These are phyloP conservation scores for Ispidina lecontei DNA, from an alignment of 2,797 vertebrate species.

Conservation along the genomic window DNA sequence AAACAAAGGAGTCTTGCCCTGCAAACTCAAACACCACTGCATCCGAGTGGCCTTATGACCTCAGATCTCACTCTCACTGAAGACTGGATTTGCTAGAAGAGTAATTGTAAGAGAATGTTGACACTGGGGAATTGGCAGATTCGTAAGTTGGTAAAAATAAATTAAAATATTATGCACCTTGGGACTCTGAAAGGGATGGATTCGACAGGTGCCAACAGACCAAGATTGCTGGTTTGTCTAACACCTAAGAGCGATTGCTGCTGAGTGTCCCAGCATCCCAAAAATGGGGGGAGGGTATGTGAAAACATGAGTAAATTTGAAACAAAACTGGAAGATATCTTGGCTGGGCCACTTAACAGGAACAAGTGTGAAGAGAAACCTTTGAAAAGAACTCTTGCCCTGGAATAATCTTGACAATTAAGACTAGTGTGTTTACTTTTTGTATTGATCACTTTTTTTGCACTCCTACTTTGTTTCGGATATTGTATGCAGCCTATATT, in stretches of 20 bases:
- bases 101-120: slow-evolving; percentile 66
- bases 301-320: slow-evolving; percentile 54
- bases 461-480: slow-evolving; percentile 79
- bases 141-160: slow-evolving; percentile 56
- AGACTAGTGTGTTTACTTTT: slow-evolving; percentile 85
- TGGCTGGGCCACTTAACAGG: slow-evolving; percentile 78
- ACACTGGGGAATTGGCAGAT: slow-evolving; percentile 76
- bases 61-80: slow-evolving; percentile 70
- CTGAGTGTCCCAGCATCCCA: slow-evolving; percentile 70
- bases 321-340: slow-evolving; percentile 78
- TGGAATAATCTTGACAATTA: slow-evolving; percentile 84
- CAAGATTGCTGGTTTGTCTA: slow-evolving; percentile 72
- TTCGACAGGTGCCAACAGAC: slow-evolving; percentile 75
- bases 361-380: slow-evolving; percentile 74
- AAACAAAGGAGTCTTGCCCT: slow-evolving; percentile 96
- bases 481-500: slow-evolving; percentile 75
- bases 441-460: slow-evolving; percentile 83
- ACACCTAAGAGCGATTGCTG: slow-evolving; percentile 68
- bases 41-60: slow-evolving; percentile 98
- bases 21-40: slow-evolving; percentile 98
- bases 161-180: slow-evolving; percentile 67
- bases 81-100: slow-evolving; percentile 74
- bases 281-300: slow-evolving; percentile 61
- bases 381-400: slow-evolving; percentile 81
- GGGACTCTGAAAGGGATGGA: slow-evolving; percentile 62